A percentile compares a stretch with the other conserved stretches of the same genome.
Evolutionary conservation across 2,113 vertebrate species (phyloP).

Genomic region (Euleptes europaea): DNA sequence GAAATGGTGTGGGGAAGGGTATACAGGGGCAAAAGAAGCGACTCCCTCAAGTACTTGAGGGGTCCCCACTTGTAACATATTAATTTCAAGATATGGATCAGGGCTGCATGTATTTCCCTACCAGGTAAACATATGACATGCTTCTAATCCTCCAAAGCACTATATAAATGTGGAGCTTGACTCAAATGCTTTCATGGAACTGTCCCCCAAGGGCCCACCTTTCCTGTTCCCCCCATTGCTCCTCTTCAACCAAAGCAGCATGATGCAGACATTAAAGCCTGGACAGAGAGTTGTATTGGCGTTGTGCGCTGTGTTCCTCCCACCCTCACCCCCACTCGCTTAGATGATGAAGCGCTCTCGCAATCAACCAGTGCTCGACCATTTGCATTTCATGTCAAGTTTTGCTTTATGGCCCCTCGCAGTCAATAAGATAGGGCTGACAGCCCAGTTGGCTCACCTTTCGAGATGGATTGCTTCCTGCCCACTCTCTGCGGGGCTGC

Average conservation of each 20-base stretch:
- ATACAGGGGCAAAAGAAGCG: too few species aligned
- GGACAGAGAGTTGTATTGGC: not conserved
- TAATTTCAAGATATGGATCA: not conserved
- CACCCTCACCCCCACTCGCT: constrained; percentile 29
- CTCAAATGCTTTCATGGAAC: too few species aligned
- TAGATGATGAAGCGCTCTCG: constrained; percentile 14
- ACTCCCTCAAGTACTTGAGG: too few species aligned
- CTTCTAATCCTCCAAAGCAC: too few species aligned
- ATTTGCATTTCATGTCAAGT: constrained; percentile 45
- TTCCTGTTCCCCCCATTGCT: not conserved
- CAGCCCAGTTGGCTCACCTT: constrained; percentile 1
- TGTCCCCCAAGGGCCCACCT: not conserved
- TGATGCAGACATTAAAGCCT: not conserved
- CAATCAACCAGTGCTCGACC: constrained; percentile 11
- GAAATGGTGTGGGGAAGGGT: too few species aligned
- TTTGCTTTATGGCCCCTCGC: constrained; percentile 31
- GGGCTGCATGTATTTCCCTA: constrained; percentile 15
- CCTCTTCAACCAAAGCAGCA: not conserved
- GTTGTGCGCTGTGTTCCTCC: not conserved
- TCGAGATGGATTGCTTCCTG: constrained; percentile 14
- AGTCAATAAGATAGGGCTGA: constrained; percentile 19
- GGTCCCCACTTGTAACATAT: too few species aligned
- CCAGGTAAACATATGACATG: too few species aligned
- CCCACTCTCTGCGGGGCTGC: not conserved
- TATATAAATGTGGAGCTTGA: too few species aligned